Base-by-base conservation (phyloP, 2,797 vertebrate genomes). In the Hydrolagus colliei region DNA sequence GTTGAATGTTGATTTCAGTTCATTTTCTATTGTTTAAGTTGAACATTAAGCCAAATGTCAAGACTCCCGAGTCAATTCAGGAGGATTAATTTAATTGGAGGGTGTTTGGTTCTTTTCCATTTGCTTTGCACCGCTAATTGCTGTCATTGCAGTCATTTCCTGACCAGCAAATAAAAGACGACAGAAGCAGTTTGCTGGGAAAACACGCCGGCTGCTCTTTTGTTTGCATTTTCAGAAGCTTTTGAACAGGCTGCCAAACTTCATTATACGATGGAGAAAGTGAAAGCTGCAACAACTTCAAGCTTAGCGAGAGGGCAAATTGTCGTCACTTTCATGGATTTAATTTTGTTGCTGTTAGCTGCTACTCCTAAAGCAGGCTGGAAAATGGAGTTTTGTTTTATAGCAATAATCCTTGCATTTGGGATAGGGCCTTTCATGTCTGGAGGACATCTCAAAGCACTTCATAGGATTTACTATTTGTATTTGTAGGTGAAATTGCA, bases 71-170 rank as follows among this genome's bases (percentile, higher is more conserved):
- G 41, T 61, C 41, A 61, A 3, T 77, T 61, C 75, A 61, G 18
- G 9, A 11, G 52, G 75, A 61, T 20, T 52, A 20, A n/a, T 77
- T 77, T 93, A 93, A 93, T 94, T 93, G 93, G 90, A 88, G 78
- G 87, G 87, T 89, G 89, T 89, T 89, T 90, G 89, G 88, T 91
- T 92, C 90, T 91, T 91, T 92, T 89, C 92, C 90, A 87, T 89
- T 89, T 91, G 90, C 90, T 88, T 89, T 90, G 92, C 91, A 88
- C 88, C 41, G 72, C 90, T 94, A 92, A 94, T 93, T 93, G 92
- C 89, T 90, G 88, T 90, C 89, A 89, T 89, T 90, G 89, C 91
- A 90, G 88, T 92, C 90, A 91, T 91, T 89, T 91, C 87, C 87
- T 90, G 87, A 89, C 88, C 89, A 91, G 89, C 88, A 88, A 90